Evolutionary conservation across 2,888 invertebrate genomes (phyloP), one percentile per base, ranked within the genome.

Genomic region (Vesta saturnalis): DNA sequence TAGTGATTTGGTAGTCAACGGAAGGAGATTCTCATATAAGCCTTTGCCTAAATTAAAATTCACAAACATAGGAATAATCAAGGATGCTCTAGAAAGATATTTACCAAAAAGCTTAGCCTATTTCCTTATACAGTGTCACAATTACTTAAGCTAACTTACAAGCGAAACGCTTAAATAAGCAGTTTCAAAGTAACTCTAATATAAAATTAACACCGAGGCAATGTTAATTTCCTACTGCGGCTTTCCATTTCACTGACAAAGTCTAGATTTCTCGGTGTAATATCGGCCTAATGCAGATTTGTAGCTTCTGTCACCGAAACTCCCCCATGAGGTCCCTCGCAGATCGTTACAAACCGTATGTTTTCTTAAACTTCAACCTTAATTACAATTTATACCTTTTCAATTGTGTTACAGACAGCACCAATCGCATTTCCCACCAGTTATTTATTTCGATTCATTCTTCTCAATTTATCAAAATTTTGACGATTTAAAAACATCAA

Each of bases 311-410:
- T 73, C 72, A 69, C 58, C 59, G 61, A 66, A 64, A 54, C 60
- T 59, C 67, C 65, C 68, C 70, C 70, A 60, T 64, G 62, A 61
- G 56, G 64, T 60, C 69, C 35, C 59, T 59, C 59, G 63, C 65
- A 62, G 66, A 67, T 67, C 60, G 67, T 70, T 72, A 63, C 68
- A 49, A 69, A 62, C 70, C 60, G 56, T 55, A 62, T 67, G 71
- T 70, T 69, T 73, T 67, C 71, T 73, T 70, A 73, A 73, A 73
- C 73, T 71, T 46, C 58, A 43, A 65, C 64, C 73, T 71, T 76
- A 74, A 77, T 76, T 74, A 72, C 74, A 70, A 77, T 77, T 76
- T 76, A 77, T 76, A 70, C 64, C 72, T 73, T 77, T 77, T 74
- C 75, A 76, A 77, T 77, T 74, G 74, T 65, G 68, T 64, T 67